phyloP scores from a whole-genome alignment of 2,797 vertebrate species.

The Dromococcyx pavoninus region DNA sequence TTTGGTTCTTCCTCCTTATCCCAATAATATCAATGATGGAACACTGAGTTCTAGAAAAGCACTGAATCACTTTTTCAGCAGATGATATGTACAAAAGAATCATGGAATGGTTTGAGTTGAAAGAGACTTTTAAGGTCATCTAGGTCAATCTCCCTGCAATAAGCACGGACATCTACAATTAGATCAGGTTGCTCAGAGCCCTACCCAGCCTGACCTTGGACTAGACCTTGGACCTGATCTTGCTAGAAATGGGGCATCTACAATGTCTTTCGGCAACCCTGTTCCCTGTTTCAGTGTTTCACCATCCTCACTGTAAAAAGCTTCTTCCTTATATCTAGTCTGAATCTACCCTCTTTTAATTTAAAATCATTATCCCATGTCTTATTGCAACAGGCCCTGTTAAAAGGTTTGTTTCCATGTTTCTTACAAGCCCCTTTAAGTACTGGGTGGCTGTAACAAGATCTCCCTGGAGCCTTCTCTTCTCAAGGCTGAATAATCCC shows the following conservation, averaged over 20 bases:
- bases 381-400: fast-evolving
- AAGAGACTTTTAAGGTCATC: neutral
- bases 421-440: neutral
- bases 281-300: neutral
- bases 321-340: neutral
- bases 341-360: neutral
- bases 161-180: neutral
- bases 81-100: neutral
- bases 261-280: neutral
- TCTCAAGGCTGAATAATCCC: neutral
- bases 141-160: neutral
- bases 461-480: neutral
- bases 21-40: neutral
- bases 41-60: neutral
- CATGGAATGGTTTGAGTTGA: neutral
- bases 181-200: neutral
- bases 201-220: neutral
- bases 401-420: neutral
- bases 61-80: neutral
- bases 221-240: neutral
- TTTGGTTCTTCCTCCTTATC: neutral
- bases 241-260: neutral
- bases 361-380: neutral
- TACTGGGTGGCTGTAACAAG: neutral
- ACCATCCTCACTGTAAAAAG: neutral